Percentiles rank a stretch among this genome's conserved stretches.
Conservation (phyloP, 1,140 invertebrate genomes). For the Drosophila persimilis region DNA sequence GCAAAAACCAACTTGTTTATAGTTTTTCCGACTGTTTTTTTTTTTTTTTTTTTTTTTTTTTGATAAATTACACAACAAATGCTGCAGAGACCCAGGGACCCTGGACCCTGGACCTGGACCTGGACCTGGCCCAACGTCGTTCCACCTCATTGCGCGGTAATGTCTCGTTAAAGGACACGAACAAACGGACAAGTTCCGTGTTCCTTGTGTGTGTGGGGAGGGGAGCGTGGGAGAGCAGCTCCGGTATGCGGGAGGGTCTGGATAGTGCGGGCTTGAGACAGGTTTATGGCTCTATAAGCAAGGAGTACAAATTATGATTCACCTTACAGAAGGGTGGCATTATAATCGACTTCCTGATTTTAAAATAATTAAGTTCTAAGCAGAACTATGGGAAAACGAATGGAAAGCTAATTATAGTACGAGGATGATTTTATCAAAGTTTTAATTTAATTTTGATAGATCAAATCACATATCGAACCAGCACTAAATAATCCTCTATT, state of each 20-base stretch:
- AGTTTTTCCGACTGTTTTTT: constrained; percentile 29
- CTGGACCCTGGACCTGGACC: not conserved
- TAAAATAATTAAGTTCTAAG: not conserved
- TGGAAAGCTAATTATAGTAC: no score
- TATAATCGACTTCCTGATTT: constrained; percentile 29
- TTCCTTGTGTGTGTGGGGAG: constrained; percentile 3
- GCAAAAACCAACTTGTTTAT: constrained; percentile 32
- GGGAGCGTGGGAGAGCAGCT: constrained; percentile 60
- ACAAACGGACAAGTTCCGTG: constrained; percentile 21
- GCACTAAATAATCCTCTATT: no score
- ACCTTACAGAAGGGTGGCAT: constrained; percentile 1
- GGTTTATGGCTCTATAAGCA: constrained; percentile 24
- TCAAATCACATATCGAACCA: no score
- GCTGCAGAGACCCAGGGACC: constrained; percentile 2
- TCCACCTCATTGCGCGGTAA: constrained; percentile 64
- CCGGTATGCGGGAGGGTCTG: not conserved
- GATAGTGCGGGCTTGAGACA: not conserved
- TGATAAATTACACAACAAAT: constrained; percentile 74
- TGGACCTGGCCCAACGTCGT: constrained; percentile 24
- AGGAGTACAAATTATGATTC: constrained; percentile 25
- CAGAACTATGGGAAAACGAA: no score
- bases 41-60: constrained; percentile 61
- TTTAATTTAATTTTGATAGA: no score
- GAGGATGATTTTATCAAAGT: no score
- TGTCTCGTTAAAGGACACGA: constrained; percentile 61